These are phyloP conservation scores for Acanthococcus lagerstroemiae DNA, from an alignment of 2,888 invertebrate species.

Conservation along the genomic window DNA sequence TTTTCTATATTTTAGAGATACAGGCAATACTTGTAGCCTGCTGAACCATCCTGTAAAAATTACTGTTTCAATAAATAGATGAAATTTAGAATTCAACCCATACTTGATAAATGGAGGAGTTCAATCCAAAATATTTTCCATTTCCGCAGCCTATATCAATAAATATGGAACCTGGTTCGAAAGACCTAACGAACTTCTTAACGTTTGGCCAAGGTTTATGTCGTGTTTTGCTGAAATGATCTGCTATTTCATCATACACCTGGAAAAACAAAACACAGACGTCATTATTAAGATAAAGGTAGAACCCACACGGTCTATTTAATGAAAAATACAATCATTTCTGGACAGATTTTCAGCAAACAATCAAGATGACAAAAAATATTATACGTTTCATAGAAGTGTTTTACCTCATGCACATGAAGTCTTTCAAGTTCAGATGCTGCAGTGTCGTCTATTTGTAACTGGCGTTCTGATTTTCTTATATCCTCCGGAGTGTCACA, in stretches of 20 bases:
- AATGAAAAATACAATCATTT: conserved; percentile 1
- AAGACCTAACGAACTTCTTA: conserved; percentile 59
- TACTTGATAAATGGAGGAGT: conserved; percentile 53
- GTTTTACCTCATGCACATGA: conserved; percentile 66
- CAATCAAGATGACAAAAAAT: no score
- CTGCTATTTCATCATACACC: conserved; percentile 90
- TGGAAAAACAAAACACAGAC: no score
- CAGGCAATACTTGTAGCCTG: no score
- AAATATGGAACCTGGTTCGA: conserved; percentile 59
- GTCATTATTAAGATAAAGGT: no score
- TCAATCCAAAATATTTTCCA: conserved; percentile 80
- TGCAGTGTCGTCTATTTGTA: conserved; percentile 35
- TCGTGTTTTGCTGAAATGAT: conserved; percentile 88
- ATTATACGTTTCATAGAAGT: no score
- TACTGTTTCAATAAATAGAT: no score
- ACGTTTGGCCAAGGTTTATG: conserved; percentile 93
- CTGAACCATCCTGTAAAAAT: no score
- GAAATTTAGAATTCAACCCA: no score
- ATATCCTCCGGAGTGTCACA: conserved; percentile 53
- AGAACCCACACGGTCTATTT: neutral
- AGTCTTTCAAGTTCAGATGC: conserved; percentile 59
- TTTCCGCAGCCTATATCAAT: conserved; percentile 96
- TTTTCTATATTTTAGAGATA: no score
- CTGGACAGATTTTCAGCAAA: no score
- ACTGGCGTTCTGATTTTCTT: neutral